These are phyloP conservation scores for Trissolcus japonicus DNA, from an alignment of 2,888 invertebrate species.

Conservation along the genomic window DNA sequence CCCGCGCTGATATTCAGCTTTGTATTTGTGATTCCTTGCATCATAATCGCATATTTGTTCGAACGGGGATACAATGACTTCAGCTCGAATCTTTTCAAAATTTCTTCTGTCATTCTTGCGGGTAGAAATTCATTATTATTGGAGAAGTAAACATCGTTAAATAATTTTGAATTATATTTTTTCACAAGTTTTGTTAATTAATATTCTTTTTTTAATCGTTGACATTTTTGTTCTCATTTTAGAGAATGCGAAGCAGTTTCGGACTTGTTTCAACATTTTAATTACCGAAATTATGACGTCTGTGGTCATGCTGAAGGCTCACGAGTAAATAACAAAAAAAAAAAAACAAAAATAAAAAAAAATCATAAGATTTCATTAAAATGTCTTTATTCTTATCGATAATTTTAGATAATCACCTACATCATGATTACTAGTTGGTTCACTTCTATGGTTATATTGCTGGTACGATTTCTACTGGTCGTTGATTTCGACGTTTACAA, in stretches of 20 bases:
- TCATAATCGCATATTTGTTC: conserved; percentile 2
- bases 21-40: conserved; percentile 22
- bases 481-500: conserved; percentile 9
- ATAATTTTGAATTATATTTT: too few species aligned
- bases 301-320: neutral
- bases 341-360: neutral
- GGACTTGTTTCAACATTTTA: conserved; percentile 10
- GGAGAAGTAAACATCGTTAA: neutral
- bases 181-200: neutral
- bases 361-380: neutral
- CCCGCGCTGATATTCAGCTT: conserved; percentile 13
- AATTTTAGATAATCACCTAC: conserved; percentile 14
- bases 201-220: neutral
- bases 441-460: neutral
- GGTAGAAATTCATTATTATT: neutral
- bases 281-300: neutral
- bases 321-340: conserved; percentile 3
- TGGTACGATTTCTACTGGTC: neutral
- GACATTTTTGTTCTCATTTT: neutral
- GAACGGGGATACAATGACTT: conserved; percentile 15
- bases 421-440: conserved; percentile 15
- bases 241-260: conserved; percentile 21
- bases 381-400: neutral
- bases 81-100: conserved; percentile 9
- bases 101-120: conserved; percentile 2